These are phyloP conservation scores for Pipistrellus pygmaeus DNA, from an alignment of 2,797 vertebrate genomes.

Conservation along the genomic window DNA sequence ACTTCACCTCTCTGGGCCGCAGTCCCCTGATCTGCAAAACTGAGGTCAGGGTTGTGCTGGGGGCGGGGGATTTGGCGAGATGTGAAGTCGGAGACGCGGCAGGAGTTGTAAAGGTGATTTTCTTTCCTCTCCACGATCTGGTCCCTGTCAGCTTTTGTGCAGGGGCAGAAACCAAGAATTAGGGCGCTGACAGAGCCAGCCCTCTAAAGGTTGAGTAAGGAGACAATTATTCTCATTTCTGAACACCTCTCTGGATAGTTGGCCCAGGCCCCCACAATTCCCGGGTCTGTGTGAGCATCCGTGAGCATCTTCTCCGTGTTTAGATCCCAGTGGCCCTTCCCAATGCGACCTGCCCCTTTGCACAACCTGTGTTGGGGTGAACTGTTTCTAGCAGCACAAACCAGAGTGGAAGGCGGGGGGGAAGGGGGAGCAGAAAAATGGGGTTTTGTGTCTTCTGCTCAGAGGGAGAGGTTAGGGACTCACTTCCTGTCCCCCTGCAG, in stretches of 20 bases:
- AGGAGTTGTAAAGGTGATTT: background rate
- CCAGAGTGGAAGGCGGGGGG: background rate
- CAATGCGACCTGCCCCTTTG: background rate
- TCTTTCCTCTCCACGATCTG: background rate
- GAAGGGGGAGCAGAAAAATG: no score
- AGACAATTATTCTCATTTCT: background rate
- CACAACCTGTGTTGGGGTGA: background rate
- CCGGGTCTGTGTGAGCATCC: background rate
- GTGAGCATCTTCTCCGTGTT: background rate
- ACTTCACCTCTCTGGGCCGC: constrained; percentile 42
- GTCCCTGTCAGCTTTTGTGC: background rate
- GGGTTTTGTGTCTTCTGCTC: background rate
- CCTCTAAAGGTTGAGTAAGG: background rate
- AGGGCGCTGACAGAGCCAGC: background rate
- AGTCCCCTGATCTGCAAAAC: background rate
- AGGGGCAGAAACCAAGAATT: background rate
- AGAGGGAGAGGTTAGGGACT: background rate
- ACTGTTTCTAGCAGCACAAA: background rate
- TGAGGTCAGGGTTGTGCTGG: background rate
- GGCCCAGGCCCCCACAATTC: background rate
- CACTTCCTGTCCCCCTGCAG: fast-evolving
- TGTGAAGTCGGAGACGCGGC: background rate
- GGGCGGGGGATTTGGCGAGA: background rate
- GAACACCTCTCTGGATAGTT: background rate
- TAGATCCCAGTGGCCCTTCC: background rate